These are phyloP conservation scores for Coelinius sp. DNA, from an alignment of 2,888 invertebrate genomes.

Conservation along the genomic window DNA sequence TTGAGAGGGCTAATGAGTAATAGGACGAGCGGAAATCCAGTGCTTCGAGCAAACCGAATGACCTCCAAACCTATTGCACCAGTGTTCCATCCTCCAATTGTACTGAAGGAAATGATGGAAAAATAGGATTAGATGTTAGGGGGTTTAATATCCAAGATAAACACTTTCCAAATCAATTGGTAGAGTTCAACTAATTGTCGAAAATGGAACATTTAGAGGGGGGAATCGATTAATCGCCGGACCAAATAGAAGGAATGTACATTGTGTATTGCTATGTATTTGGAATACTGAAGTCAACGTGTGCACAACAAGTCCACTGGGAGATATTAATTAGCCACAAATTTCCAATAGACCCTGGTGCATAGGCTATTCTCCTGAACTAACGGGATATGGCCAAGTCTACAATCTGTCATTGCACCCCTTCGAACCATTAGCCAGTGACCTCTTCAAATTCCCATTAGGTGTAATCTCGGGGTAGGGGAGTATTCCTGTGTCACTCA, in stretches of 20 bases:
- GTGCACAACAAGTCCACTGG: constrained; percentile 18
- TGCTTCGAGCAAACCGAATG: background rate
- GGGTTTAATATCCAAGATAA: background rate
- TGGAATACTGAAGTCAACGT: constrained; percentile 2
- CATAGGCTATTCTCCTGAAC: constrained; percentile 11
- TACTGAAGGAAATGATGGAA: constrained; percentile 1
- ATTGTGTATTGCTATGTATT: constrained; percentile 9
- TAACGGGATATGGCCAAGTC: background rate
- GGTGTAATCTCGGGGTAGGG: background rate
- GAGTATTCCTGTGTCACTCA: background rate
- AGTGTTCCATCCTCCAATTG: background rate
- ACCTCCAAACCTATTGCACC: constrained; percentile 41
- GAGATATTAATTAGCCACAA: constrained; percentile 30
- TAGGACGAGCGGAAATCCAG: background rate
- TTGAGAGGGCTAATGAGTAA: background rate
- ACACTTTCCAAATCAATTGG: constrained; percentile 28
- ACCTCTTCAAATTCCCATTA: background rate
- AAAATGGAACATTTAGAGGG: constrained; percentile 22
- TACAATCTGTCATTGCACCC: constrained; percentile 6
- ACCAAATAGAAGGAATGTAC: constrained; percentile 31
- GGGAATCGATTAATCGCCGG: constrained; percentile 24
- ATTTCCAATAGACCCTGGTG: constrained; percentile 22
- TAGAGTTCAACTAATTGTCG: constrained; percentile 25
- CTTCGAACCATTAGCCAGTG: background rate
- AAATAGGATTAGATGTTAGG: background rate